A percentile compares a stretch with the other conserved stretches of the same genome.
Evolutionary conservation across 2,113 vertebrate genomes (phyloP).

Genomic region (Cettia cetti): DNA sequence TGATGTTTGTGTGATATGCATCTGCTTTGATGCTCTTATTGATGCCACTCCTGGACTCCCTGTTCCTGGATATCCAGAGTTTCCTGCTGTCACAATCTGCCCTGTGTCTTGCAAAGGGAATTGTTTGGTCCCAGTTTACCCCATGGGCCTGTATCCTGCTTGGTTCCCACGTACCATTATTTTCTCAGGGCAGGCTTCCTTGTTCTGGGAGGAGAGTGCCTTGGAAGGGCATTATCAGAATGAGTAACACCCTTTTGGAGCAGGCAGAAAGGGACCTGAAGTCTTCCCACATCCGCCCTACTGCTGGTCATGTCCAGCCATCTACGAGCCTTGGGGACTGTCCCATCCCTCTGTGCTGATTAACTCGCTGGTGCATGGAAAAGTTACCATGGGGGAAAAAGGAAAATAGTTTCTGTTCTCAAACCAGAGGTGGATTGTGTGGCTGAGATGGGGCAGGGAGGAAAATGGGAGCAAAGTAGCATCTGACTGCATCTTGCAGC

Average conservation of each 20-base stretch:
- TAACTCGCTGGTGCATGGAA: neutral
- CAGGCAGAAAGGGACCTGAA: neutral
- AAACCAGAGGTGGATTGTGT: neutral
- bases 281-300: neutral
- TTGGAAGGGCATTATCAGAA: neutral
- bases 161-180: neutral
- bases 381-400: accelerated
- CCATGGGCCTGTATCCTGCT: neutral
- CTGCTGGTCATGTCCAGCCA: neutral
- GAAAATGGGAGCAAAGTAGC: neutral
- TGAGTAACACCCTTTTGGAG: neutral
- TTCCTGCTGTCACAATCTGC: neutral
- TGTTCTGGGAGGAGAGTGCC: neutral
- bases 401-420: neutral
- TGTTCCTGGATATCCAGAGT: neutral
- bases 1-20: neutral
- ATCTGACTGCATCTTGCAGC: neutral
- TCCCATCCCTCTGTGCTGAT: neutral
- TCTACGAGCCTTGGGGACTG: neutral
- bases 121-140: neutral
- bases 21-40: neutral
- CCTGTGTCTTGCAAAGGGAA: neutral
- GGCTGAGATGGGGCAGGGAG: neutral
- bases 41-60: neutral
- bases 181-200: neutral